Evolutionary conservation across 1,140 invertebrate species (phyloP).

Genomic region (Drosophila sechellia): DNA sequence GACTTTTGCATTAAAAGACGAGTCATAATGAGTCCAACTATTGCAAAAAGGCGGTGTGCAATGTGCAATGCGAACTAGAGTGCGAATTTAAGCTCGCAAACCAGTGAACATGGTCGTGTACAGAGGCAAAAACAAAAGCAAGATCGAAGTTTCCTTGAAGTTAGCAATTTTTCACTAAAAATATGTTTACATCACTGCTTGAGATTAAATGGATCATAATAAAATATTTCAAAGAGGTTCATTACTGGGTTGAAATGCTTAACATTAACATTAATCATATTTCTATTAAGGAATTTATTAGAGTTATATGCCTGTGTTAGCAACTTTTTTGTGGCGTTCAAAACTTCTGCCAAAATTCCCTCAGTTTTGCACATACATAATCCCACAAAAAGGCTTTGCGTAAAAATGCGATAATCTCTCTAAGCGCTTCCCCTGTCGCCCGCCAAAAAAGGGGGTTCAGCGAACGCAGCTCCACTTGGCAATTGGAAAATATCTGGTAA

Average conservation of each 20-base stretch:
- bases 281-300: too few relatives aligned
- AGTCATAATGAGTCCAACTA: slow-evolving; percentile 24
- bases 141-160: background rate
- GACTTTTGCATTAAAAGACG: slow-evolving; percentile 54
- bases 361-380: slow-evolving; percentile 25
- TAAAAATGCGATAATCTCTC: slow-evolving; percentile 31
- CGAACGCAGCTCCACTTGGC: slow-evolving; percentile 37
- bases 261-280: too few relatives aligned
- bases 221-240: too few relatives aligned
- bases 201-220: too few relatives aligned
- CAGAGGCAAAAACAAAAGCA: background rate
- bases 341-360: background rate
- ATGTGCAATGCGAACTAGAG: slow-evolving; percentile 61
- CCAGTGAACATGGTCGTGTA: slow-evolving; percentile 11
- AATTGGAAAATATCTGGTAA: slow-evolving; percentile 53
- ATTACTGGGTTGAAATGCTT: too few relatives aligned
- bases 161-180: background rate
- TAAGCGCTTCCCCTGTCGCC: background rate
- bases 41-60: slow-evolving; percentile 51
- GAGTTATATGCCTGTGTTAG: background rate
- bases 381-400: slow-evolving; percentile 38
- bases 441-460: slow-evolving; percentile 33
- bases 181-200: too few relatives aligned
- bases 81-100: slow-evolving; percentile 31
- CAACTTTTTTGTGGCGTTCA: background rate